These are phyloP conservation scores for Atopsyche davidsoni DNA, from an alignment of 1,140 invertebrate species.

Conservation along the genomic window DNA sequence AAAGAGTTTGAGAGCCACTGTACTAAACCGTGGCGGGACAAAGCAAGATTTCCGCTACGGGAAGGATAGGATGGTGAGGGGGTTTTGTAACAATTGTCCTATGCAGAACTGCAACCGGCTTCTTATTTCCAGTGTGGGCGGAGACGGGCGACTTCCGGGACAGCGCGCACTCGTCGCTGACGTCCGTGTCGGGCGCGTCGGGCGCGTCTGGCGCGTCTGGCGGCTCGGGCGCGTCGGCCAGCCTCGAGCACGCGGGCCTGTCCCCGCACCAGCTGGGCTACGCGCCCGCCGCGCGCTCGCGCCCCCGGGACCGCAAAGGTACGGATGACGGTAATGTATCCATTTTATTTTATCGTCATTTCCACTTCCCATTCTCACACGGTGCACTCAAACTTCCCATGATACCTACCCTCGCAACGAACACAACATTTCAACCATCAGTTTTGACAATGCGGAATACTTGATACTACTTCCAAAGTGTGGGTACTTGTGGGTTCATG, in stretches of 20 bases:
- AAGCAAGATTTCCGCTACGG: too few relatives aligned
- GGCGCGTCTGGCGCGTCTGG: constrained; percentile 19
- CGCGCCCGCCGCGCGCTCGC: constrained; percentile 49
- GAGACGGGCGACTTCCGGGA: constrained; percentile 77
- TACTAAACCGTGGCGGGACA: too few relatives aligned
- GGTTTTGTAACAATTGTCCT: neutral
- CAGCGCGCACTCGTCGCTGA: constrained; percentile 62
- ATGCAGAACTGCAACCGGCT: constrained; percentile 25
- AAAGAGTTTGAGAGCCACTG: too few relatives aligned
- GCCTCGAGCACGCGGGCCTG: constrained; percentile 52
- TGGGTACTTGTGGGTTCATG: too few relatives aligned
- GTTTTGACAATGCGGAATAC: too few relatives aligned
- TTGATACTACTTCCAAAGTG: too few relatives aligned
- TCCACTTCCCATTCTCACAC: too few relatives aligned
- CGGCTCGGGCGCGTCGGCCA: constrained; percentile 34
- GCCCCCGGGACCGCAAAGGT: constrained; percentile 61
- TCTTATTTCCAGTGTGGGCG: constrained; percentile 70
- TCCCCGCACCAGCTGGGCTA: constrained; percentile 55
- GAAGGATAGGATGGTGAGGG: too few relatives aligned
- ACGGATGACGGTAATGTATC: constrained; percentile 48
- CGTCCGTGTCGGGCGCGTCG: constrained; percentile 41
- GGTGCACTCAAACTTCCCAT: too few relatives aligned
- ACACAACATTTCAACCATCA: too few relatives aligned
- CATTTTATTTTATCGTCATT: neutral
- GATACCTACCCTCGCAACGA: too few relatives aligned